These are phyloP conservation scores for Enteromius treurensis DNA, from an alignment of 2,797 vertebrate species.

Conservation along the genomic window DNA sequence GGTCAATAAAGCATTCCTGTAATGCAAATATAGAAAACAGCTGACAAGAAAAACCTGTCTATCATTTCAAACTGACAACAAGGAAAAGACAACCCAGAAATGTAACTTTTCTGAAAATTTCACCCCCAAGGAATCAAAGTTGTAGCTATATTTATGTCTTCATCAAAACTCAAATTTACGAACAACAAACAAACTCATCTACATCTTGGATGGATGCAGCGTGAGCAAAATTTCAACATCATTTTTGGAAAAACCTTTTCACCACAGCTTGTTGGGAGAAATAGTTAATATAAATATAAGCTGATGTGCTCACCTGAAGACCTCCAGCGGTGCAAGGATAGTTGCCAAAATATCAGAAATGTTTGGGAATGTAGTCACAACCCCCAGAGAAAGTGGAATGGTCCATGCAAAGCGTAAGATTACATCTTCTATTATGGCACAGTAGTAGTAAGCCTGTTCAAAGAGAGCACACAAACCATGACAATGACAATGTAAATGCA, in stretches of 20 bases:
- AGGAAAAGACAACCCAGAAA: not conserved
- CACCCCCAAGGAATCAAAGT: not conserved
- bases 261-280: not conserved
- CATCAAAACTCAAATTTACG: not conserved
- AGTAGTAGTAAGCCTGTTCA: constrained; percentile 94
- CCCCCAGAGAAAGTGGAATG: constrained; percentile 85
- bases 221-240: too few relatives aligned
- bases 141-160: not conserved
- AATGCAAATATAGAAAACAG: not conserved
- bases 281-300: not conserved
- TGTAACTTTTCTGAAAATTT: not conserved
- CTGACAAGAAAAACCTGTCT: not conserved
- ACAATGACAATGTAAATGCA: not conserved
- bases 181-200: not conserved
- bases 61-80: not conserved
- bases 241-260: not conserved
- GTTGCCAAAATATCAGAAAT: constrained; percentile 88
- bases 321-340: constrained; percentile 91
- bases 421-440: constrained; percentile 95
- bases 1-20: not conserved
- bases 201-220: not conserved
- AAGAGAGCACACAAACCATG: constrained; percentile 24
- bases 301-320: constrained; percentile 86
- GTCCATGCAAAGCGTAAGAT: constrained; percentile 95
- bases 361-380: constrained; percentile 65